These are phyloP conservation scores for Lasioglossum malachurum DNA, from an alignment of 2,888 invertebrate genomes.

Conservation along the genomic window DNA sequence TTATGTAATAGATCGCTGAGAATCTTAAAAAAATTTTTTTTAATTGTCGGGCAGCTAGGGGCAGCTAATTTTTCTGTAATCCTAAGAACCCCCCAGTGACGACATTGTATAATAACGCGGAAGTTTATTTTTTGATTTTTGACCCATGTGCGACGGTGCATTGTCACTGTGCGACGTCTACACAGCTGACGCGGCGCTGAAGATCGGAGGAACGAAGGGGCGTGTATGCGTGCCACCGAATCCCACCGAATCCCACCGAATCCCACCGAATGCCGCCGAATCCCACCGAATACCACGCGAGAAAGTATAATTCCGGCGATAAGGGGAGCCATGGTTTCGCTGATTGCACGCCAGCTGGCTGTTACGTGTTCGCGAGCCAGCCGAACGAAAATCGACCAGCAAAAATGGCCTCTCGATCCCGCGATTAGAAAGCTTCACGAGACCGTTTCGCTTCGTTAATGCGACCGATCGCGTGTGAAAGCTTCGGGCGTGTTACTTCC, in stretches of 20 bases:
- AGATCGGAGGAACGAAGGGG: constrained; percentile 24
- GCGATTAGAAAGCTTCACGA: constrained; percentile 13
- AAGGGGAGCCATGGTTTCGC: constrained; percentile 1
- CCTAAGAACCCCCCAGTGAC: no score
- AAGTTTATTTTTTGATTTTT: no score
- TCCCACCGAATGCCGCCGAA: not conserved
- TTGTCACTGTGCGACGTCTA: no score
- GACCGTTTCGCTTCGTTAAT: not conserved
- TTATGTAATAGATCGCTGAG: no score
- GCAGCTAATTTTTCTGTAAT: no score
- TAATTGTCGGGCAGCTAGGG: no score
- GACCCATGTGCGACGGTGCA: no score
- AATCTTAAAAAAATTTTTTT: no score
- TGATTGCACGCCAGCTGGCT: constrained; percentile 8
- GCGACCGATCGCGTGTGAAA: not conserved
- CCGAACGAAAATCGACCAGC: not conserved
- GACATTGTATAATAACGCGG: no score
- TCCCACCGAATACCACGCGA: constrained; percentile 18
- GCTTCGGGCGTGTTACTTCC: not conserved
- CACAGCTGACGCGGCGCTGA: not conserved
- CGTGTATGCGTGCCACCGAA: not conserved
- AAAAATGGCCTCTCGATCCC: not conserved
- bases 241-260: not conserved
- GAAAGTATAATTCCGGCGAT: constrained; percentile 18
- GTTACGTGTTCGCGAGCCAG: not conserved